A percentile compares a stretch with the other conserved stretches of the same genome.
phyloP scores from a whole-genome alignment of 2,797 vertebrate species.

The Euphonia xanthogaster region DNA sequence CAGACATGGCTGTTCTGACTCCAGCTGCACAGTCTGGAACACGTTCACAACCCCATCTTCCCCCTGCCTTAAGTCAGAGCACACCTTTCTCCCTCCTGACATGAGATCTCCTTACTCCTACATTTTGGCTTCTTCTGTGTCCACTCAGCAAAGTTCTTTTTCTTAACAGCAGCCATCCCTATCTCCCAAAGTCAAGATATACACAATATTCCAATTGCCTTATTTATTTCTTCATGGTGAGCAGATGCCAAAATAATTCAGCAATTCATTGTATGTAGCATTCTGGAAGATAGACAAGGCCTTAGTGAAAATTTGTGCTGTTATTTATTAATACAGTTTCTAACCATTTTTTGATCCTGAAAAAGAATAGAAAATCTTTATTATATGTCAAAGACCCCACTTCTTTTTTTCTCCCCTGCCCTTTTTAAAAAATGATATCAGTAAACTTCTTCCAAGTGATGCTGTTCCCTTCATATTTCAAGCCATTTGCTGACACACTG shows the following conservation, averaged over 20 bases:
- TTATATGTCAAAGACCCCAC: neutral
- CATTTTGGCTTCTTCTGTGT: neutral
- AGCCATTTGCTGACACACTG: neutral
- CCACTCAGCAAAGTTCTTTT: neutral
- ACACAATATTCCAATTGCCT: neutral
- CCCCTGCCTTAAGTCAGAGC: neutral
- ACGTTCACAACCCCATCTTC: neutral
- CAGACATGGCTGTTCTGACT: neutral
- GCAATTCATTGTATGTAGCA: neutral
- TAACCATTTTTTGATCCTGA: neutral
- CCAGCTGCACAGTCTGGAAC: neutral
- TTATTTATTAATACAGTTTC: neutral
- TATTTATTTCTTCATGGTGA: neutral
- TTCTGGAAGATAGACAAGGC: neutral
- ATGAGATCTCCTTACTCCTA: fast-evolving
- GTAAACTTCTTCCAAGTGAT: neutral
- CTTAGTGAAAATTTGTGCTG: neutral
- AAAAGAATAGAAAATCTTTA: neutral
- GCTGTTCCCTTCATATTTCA: neutral
- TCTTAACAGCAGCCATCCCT: neutral
- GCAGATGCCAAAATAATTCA: neutral
- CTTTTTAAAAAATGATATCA: neutral
- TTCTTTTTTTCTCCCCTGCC: neutral
- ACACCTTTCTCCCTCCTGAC: neutral
- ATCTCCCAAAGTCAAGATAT: neutral